phyloP scores from a whole-genome alignment of 2,888 invertebrate species.

The Drosophila testacea region DNA sequence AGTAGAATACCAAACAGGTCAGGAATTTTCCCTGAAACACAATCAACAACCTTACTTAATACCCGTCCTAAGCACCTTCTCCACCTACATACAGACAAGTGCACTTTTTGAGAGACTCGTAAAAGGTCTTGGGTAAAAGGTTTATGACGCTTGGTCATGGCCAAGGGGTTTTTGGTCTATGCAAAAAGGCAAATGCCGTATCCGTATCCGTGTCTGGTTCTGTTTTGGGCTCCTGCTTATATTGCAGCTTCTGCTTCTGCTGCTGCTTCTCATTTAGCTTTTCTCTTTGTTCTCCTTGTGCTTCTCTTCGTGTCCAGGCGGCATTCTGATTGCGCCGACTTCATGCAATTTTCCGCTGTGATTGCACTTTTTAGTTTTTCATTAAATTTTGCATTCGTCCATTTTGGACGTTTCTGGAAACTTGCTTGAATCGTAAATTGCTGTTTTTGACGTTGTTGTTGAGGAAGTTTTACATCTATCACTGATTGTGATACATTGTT shows the following conservation, averaged over 20 bases:
- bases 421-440: constrained; percentile 21
- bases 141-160: constrained; percentile 18
- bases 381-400: constrained; percentile 7
- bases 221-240: no score
- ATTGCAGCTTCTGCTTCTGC: not conserved
- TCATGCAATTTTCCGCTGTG: constrained; percentile 32
- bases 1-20: no score
- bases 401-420: constrained; percentile 3
- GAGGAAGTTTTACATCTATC: constrained; percentile 7
- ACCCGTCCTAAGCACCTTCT: not conserved
- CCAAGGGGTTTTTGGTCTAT: constrained; percentile 3
- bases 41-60: not conserved
- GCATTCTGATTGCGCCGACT: constrained; percentile 18
- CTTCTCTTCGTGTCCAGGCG: not conserved
- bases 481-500: constrained; percentile 6
- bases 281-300: not conserved
- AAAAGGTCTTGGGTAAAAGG: constrained; percentile 37
- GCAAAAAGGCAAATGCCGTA: constrained; percentile 19
- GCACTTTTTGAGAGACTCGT: constrained; percentile 10
- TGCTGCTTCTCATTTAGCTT: not conserved
- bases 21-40: not conserved
- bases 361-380: constrained; percentile 39
- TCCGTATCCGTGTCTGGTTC: not conserved
- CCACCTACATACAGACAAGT: not conserved
- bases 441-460: constrained; percentile 2